A percentile compares a stretch with the other conserved stretches of the same genome.
Evolutionary conservation across 2,113 vertebrate species (phyloP).

Genomic region (Daphoenositta chrysoptera): DNA sequence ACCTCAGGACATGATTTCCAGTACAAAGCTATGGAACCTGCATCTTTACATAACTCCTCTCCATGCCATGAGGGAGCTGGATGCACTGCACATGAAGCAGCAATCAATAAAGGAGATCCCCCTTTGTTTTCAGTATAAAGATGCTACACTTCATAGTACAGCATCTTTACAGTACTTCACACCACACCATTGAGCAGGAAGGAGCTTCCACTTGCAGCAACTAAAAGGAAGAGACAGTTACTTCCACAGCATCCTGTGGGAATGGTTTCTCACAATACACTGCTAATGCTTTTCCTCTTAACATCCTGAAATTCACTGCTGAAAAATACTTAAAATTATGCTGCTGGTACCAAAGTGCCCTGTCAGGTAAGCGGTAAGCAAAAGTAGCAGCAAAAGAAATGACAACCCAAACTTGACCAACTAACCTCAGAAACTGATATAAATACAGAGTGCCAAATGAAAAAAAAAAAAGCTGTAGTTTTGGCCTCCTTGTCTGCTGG

Average conservation of each 20-base stretch:
- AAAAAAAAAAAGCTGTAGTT: not conserved
- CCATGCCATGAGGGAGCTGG: not conserved
- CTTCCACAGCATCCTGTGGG: not conserved
- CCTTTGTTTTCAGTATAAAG: not conserved
- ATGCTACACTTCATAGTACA: not conserved
- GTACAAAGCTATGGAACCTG: not conserved
- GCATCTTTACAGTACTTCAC: not conserved
- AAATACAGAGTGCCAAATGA: not conserved
- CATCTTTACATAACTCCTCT: not conserved
- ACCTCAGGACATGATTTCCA: not conserved
- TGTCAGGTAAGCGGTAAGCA: not conserved
- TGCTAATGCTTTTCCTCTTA: not conserved
- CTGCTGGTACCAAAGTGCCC: not conserved
- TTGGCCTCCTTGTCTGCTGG: not conserved
- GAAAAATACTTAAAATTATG: not conserved
- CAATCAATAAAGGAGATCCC: not conserved
- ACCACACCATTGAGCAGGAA: not conserved
- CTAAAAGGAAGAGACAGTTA: not conserved
- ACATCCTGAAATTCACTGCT: not conserved
- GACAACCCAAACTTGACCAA: not conserved
- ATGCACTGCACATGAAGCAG: not conserved
- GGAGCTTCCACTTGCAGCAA: not conserved
- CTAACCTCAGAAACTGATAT: not conserved
- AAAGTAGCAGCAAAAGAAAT: not conserved
- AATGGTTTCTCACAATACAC: not conserved